Base-by-base conservation (phyloP, 2,113 vertebrate species). In the Sylvia atricapilla region DNA sequence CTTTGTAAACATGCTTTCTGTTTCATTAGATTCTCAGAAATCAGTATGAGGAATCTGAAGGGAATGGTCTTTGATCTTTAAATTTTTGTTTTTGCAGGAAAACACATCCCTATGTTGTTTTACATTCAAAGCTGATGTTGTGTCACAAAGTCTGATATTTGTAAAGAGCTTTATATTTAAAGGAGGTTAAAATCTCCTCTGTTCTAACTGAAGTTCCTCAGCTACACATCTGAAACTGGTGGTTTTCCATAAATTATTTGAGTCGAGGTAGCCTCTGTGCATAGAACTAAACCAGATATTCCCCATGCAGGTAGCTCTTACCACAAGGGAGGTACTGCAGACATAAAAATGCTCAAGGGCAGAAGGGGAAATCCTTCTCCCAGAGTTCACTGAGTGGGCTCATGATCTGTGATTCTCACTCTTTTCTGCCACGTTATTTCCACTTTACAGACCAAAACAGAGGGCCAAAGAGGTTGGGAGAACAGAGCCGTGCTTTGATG, bases 1-100 rank as follows among this genome's bases (percentile, higher is more conserved):
- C 50, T 79, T 64, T 70, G 60, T 66, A 93, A 66, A 84, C 20
- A 73, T n/a, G 43, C 27, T 87, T 83, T 52, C 43, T 80, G 56
- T 78, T 87, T 95, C 43, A 74, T 68, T 87, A 90, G 75, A 50
- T 62, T 67, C 52, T 91, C 44, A 85, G 56, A 84, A 95, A 95
- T 83, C 66, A 80, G 15, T 25, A 33, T 75, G 18, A 17, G 23
- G 7, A 37, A 55, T 85, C 66, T 91, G 33, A 68, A 77, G 78
- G 41, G 69, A 87, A 77, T 94, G 28, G 28, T 73, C 37, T 60
- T 82, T 90, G 56, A 79, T 93, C 50, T 94, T 87, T 68, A 89
- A 84, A 56, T 70, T 92, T 50, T 90, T 76, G 56, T 52, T 84
- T 10, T 87, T 92, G 69, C 83, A 91, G 47, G 27, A 89, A 87